A percentile compares a stretch with the other conserved stretches of the same genome.
These are phyloP conservation scores for Sepiola atlantica DNA, from an alignment of 2,888 invertebrate species.

Conservation along the genomic window DNA sequence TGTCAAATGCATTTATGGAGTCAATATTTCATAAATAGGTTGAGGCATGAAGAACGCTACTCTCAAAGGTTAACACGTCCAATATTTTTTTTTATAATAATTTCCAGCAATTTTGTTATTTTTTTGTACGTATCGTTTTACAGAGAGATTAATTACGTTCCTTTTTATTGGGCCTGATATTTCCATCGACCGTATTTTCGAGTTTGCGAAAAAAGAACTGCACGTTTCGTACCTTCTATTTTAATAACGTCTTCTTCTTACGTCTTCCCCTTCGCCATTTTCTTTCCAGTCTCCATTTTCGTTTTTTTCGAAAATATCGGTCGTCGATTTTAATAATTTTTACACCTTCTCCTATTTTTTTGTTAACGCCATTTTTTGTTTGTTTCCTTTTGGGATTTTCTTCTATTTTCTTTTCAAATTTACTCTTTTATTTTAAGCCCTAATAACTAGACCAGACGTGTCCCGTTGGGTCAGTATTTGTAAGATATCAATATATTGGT, in stretches of 20 bases:
- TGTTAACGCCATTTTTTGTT: too few species aligned
- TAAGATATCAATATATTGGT: too few species aligned
- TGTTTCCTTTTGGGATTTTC: too few species aligned
- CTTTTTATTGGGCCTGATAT: slow-evolving; percentile 21
- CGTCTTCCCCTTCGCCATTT: background rate
- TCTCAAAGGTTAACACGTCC: background rate
- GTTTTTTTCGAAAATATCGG: too few species aligned
- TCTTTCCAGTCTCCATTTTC: background rate
- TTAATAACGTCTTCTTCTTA: background rate
- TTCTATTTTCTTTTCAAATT: too few species aligned
- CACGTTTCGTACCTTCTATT: background rate
- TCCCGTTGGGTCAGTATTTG: too few species aligned
- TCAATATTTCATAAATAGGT: background rate
- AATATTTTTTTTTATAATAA: background rate
- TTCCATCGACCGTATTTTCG: background rate
- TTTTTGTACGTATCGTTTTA: slow-evolving; percentile 2
- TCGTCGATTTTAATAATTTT: too few species aligned
- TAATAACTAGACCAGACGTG: too few species aligned
- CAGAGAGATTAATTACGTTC: slow-evolving; percentile 8
- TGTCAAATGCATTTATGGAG: background rate
- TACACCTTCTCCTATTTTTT: too few species aligned
- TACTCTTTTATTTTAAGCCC: too few species aligned
- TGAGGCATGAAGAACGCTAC: background rate
- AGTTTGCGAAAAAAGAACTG: background rate
- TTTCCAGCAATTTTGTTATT: background rate